phyloP scores from a whole-genome alignment of 2,797 vertebrate genomes.

The Sebastes minor region DNA sequence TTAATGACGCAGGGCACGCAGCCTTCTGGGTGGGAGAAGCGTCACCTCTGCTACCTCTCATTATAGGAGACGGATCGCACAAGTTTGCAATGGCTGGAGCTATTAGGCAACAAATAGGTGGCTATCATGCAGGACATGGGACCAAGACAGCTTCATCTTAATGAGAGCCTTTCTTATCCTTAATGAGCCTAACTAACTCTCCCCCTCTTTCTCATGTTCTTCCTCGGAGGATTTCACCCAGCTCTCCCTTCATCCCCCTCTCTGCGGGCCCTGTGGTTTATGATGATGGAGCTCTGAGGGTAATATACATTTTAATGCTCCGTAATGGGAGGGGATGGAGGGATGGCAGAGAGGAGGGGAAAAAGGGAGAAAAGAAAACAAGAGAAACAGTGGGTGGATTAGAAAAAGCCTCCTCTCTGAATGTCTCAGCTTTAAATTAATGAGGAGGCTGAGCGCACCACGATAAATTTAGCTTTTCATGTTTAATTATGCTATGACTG shows the following conservation, averaged over 20 bases:
- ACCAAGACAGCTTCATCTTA: slow-evolving; percentile 90
- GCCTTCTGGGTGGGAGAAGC: slow-evolving; percentile 84
- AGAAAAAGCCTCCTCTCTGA: slow-evolving; percentile 83
- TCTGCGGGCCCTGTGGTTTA: slow-evolving; percentile 82
- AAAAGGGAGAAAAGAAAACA: slow-evolving; percentile 43
- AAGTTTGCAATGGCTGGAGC: slow-evolving; percentile 89
- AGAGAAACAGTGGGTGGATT: slow-evolving; percentile 83
- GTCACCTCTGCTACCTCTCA: slow-evolving; percentile 89
- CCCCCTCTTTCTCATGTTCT: slow-evolving; percentile 81
- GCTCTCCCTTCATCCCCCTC: slow-evolving; percentile 46
- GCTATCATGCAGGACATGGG: slow-evolving; percentile 91
- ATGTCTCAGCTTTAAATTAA: slow-evolving; percentile 93
- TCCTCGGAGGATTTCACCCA: slow-evolving; percentile 55
- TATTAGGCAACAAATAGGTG: slow-evolving; percentile 94
- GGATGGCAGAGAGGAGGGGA: slow-evolving; percentile 44
- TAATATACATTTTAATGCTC: slow-evolving; percentile 94
- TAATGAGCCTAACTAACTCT: slow-evolving; percentile 92
- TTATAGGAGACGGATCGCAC: slow-evolving; percentile 93
- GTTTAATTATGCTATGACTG: slow-evolving; percentile 95
- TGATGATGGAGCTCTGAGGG: slow-evolving; percentile 90
- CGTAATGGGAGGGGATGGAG: slow-evolving; percentile 79
- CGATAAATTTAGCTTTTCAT: slow-evolving; percentile 97
- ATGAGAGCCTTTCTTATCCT: slow-evolving; percentile 85
- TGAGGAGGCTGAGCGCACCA: slow-evolving; percentile 90
- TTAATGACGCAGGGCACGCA: slow-evolving; percentile 84